phyloP scores from a whole-genome alignment of 1,140 invertebrate species.

The Sminthurinus signatus region DNA sequence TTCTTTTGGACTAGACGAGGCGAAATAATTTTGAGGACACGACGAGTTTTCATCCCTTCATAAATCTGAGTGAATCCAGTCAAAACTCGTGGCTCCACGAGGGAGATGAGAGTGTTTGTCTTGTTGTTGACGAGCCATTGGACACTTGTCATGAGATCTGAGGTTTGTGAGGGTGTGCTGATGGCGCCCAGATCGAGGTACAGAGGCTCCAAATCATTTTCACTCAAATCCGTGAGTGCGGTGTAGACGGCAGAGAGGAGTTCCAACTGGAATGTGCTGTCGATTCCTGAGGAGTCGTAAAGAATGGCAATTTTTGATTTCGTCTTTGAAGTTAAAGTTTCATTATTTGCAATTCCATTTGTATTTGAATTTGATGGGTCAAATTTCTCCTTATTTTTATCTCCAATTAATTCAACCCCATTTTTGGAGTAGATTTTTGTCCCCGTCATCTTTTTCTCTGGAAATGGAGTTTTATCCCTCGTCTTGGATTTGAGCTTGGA shows the following conservation, averaged over 20 bases:
- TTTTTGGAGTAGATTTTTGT: not conserved
- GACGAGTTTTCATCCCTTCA: not conserved
- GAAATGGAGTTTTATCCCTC: not conserved
- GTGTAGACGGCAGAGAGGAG: slow-evolving; percentile 14
- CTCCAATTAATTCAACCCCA: not conserved
- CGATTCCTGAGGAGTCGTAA: slow-evolving; percentile 18
- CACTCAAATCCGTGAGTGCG: slow-evolving; percentile 9
- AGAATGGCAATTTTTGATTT: slow-evolving; percentile 18
- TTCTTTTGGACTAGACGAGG: slow-evolving; percentile 14
- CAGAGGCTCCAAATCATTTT: slow-evolving; percentile 4
- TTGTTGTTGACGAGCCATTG: slow-evolving; percentile 17
- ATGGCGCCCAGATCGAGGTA: slow-evolving; percentile 23
- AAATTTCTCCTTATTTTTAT: too few species aligned
- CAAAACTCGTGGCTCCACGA: slow-evolving; percentile 2
- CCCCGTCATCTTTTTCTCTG: not conserved
- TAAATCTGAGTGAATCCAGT: slow-evolving; percentile 9
- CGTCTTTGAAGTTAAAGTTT: not conserved
- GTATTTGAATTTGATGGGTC: not conserved
- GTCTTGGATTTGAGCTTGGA: not conserved
- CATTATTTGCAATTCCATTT: not conserved
- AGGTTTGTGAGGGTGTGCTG: not conserved
- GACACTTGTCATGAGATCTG: slow-evolving; percentile 2
- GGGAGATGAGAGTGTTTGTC: slow-evolving; percentile 11
- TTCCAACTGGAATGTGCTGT: slow-evolving; percentile 22
- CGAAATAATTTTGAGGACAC: slow-evolving; percentile 19